These are phyloP conservation scores for Hozukius guyotensis DNA, from an alignment of 2,797 vertebrate species.

Conservation along the genomic window DNA sequence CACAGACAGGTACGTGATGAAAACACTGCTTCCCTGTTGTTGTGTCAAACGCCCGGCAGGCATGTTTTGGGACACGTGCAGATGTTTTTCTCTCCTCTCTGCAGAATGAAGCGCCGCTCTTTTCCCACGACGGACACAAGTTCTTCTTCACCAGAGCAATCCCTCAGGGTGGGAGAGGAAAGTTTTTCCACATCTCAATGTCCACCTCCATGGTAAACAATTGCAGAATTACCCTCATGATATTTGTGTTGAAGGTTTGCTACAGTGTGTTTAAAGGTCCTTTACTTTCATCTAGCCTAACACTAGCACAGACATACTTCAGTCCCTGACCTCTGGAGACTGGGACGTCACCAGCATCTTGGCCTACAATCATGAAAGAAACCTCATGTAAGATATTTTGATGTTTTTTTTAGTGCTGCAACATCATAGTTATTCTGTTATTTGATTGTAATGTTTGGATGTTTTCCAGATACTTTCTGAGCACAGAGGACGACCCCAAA, in stretches of 20 bases:
- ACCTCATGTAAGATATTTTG: slow-evolving; percentile 88
- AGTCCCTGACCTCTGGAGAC: slow-evolving; percentile 95
- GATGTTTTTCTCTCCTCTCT: background rate
- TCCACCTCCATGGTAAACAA: slow-evolving; percentile 88
- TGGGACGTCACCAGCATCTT: slow-evolving; percentile 97
- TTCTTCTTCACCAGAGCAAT: slow-evolving; percentile 96
- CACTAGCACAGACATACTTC: slow-evolving; percentile 91
- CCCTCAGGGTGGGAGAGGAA: slow-evolving; percentile 94
- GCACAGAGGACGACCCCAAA: slow-evolving; percentile 93
- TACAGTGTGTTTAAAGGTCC: background rate
- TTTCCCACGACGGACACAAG: slow-evolving; percentile 92
- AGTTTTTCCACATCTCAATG: slow-evolving; percentile 96
- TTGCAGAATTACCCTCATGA: background rate
- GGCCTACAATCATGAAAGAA: slow-evolving; percentile 89
- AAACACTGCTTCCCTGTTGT: background rate
- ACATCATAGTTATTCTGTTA: background rate
- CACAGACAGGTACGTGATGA: slow-evolving; percentile 91
- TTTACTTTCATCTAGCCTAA: slow-evolving; percentile 86
- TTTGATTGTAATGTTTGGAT: slow-evolving; percentile 1
- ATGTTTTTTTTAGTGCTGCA: background rate
- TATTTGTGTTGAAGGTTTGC: background rate
- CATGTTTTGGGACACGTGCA: background rate
- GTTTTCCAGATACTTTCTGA: slow-evolving; percentile 92
- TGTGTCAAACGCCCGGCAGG: background rate
- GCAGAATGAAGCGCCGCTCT: slow-evolving; percentile 94